Evolutionary conservation across 2,888 invertebrate genomes (phyloP), one percentile per base, ranked within the genome.

Genomic region (Seladonia tumulorum): DNA sequence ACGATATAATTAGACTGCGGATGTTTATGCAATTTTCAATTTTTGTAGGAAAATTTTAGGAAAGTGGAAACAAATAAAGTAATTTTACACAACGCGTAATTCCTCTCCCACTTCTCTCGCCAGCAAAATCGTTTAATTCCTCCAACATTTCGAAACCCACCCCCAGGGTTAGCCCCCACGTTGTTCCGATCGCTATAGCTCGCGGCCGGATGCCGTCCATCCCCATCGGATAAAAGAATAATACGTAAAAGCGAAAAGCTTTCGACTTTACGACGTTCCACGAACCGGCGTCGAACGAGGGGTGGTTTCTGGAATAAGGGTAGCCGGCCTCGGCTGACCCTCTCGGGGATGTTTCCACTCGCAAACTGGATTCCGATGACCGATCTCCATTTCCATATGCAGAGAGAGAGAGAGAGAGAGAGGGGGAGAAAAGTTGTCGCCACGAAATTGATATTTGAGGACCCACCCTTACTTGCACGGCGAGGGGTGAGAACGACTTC

Each of bases 321-420:
- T 70, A 47, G 68, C 57, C 5, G n/a, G 83, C 76, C 85, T 77
- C 35, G 91, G 91, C 91, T 93, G 94, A 94, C 94, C 94, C 92
- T 93, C 92, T 91, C 91, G 92, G 93, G 93, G 85, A 93, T 94
- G 92, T 94, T 94, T 93, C 93, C 90, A 93, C 93, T 93, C 89
- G 92, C 93, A 94, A 95, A 94, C 94, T 94, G 92, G 93, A 94
- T 94, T 94, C 91, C 93, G 91, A 93, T 93, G 93, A 93, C 92
- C 93, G 92, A 94, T 94, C 93, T 93, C 93, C 92, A 95, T 95
- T 94, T 94, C 93, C 94, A 94, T 94, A 93, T 92, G 92, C 90
- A 8, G 85, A 82, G 86, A 78, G 77, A 76, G 85, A 74, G 83
- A 63, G 60, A 16, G n/a, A 8, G 85, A 82, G 86, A 78, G 77